Evolutionary conservation across 2,113 vertebrate genomes (phyloP), one percentile per base, ranked within the genome.

Genomic region (Tursiops truncatus): DNA sequence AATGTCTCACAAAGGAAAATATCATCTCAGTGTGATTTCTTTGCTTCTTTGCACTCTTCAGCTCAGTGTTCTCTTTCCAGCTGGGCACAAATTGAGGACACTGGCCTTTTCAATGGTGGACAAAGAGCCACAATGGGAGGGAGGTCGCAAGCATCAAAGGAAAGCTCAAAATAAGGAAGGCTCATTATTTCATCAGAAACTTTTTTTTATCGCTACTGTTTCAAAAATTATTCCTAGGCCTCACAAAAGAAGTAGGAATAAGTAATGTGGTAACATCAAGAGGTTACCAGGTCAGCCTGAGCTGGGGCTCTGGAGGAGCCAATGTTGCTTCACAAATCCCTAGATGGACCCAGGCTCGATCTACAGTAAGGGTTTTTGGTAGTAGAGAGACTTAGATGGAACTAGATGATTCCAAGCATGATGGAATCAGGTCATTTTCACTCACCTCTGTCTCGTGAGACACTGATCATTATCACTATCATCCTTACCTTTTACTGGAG

Each of bases 21-120:
- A 98, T 47, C 97, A 97, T 96, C 97, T 93, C 98, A 98, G 97
- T 97, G 96, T 98, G 98, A 96, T 86, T 97, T 96, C 97, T 98
- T 97, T 98, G 95, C 97, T 96, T 95, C 97, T 96, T 94, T 97
- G 92, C 77, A 85, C 77, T 93, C 71, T 97, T 95, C 26, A 53
- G 92, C 82, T 95, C 95, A 82, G 79, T 95, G 96, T 85, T 97
- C 96, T 95, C 88, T 97, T 95, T 98, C 97, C 97, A 97, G 97
- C 44, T 63, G 96, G 95, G 92, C 92, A 87, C 93, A 92, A 97
- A 60, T 93, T 88, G n/a, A 85, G 96, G 84, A 93, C 95, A 31
- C 58, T 88, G 93, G 95, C 95, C 94, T 97, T 93, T 98, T 93
- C 92, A 86, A 93, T 84, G 92, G 94, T 90, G 97, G 96, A 96